Evolutionary conservation across 2,888 invertebrate genomes (phyloP), one percentile per base, ranked within the genome.

Genomic region (Boloria euphrosyne): DNA sequence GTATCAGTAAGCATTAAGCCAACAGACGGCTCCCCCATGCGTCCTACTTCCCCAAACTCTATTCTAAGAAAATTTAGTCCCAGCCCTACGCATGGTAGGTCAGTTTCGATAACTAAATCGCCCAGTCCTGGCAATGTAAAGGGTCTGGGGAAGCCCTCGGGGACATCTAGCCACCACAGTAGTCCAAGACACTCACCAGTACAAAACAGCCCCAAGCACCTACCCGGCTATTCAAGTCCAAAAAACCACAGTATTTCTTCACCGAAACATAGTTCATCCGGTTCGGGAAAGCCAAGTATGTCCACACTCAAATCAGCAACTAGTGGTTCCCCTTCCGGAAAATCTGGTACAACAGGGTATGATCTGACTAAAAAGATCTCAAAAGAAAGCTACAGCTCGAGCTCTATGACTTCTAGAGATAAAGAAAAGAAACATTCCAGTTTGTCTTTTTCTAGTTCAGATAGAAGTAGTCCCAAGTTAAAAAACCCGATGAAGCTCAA

Each of bases 231-330:
- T 69, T 95, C 95, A 64, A 96, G 95, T 84, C 96, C 95, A 75
- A 96, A 96, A 88, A 95, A 95, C 79, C 96, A 96, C 80, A 95
- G 95, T 59, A 94, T 95, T 17, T 95, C 95, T 14, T 96, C 96
- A 16, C 97, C 97, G 18, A 97, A 97, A 82, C 96, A 96, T 75
- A 93, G 93, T 75, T 94, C 94, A 27, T 94, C 94, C 0, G 93
- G 95, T 65, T 95, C 96, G 0, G 97, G 97, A 0, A 97, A 97
- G 80, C 97, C 97, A 0, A 97, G 97, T 78, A 97, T 97, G 96
- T 96, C 97, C 0, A 95, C 97, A 0, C 85, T 97, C 22, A 97
- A 97, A 81, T 97, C 96, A 47, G 96, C 97, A 0, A 93, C 95
- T 0, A 94, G 94, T 78, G 90, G 92, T 7, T 95, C 95, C 2